phyloP scores from a whole-genome alignment of 2,888 invertebrate genomes.

The Atethmia centrago region DNA sequence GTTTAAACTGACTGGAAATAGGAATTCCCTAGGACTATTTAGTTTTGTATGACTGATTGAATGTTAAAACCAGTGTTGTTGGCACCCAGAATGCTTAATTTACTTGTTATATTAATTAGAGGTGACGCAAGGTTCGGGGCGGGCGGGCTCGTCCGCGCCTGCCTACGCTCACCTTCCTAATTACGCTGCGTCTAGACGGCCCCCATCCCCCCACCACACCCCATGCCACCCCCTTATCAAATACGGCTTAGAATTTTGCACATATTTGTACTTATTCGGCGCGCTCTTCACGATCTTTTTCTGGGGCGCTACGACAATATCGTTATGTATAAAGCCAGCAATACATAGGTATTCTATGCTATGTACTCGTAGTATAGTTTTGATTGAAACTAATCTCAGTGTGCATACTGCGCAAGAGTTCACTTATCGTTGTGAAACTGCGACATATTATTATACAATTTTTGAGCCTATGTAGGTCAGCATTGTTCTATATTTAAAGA shows the following conservation, averaged over 20 bases:
- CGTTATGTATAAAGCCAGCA: not conserved
- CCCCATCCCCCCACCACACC: slow-evolving; percentile 77
- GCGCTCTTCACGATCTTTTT: slow-evolving; percentile 39
- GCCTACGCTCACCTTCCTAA: slow-evolving; percentile 89
- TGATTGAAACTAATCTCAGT: slow-evolving; percentile 15
- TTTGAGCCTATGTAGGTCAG: slow-evolving; percentile 32
- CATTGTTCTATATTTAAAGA: slow-evolving; percentile 31
- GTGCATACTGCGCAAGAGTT: slow-evolving; percentile 9
- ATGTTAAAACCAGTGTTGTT: slow-evolving; percentile 25
- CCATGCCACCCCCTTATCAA: slow-evolving; percentile 75
- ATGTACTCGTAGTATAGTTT: slow-evolving; percentile 5
- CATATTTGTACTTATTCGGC: slow-evolving; percentile 65
- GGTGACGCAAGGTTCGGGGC: slow-evolving; percentile 73
- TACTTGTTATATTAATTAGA: slow-evolving; percentile 78
- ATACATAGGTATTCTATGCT: not conserved
- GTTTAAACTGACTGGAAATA: not conserved
- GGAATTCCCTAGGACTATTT: slow-evolving; percentile 2
- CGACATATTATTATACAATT: slow-evolving; percentile 23
- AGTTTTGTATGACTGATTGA: slow-evolving; percentile 1
- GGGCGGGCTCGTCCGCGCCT: slow-evolving; percentile 69
- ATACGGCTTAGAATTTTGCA: slow-evolving; percentile 73
- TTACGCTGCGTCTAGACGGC: slow-evolving; percentile 88
- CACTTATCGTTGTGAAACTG: slow-evolving; percentile 27
- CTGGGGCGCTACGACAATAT: slow-evolving; percentile 20
- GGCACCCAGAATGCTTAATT: slow-evolving; percentile 66